phyloP scores from a whole-genome alignment of 2,113 vertebrate species.

The Psilopogon haemacephalus region DNA sequence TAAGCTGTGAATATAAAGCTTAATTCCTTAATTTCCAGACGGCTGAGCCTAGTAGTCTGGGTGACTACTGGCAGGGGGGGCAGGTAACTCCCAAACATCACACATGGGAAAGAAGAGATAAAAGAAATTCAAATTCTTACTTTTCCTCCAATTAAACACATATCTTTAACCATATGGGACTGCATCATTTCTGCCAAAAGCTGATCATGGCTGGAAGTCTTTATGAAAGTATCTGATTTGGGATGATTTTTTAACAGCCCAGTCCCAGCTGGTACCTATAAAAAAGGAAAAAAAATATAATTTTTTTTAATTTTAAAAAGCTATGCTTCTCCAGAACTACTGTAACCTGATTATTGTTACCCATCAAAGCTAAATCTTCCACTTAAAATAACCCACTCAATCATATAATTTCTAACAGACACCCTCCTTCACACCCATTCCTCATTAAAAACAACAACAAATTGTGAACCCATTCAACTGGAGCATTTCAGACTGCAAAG shows the following conservation, averaged over 20 bases:
- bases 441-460: neutral
- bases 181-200: constrained; percentile 94
- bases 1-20: too few species aligned
- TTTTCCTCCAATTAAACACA: constrained; percentile 95
- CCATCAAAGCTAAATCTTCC: neutral
- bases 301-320: too few species aligned
- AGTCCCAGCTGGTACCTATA: constrained; percentile 86
- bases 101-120: neutral
- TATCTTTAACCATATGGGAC: constrained; percentile 94
- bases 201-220: constrained; percentile 85
- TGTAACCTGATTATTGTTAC: neutral
- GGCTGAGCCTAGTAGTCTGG: too few species aligned
- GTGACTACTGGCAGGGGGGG: too few species aligned
- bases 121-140: constrained; percentile 71
- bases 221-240: constrained; percentile 79
- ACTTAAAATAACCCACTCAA: neutral
- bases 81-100: too few species aligned
- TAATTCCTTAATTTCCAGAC: too few species aligned
- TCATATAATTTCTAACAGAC: neutral
- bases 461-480: neutral
- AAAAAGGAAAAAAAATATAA: neutral
- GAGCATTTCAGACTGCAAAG: neutral
- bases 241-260: constrained; percentile 64
- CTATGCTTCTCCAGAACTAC: neutral
- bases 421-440: neutral